Evolutionary conservation across 2,797 vertebrate species (phyloP), one percentile per base, ranked within the genome.

Genomic region (Sciaenops ocellatus): DNA sequence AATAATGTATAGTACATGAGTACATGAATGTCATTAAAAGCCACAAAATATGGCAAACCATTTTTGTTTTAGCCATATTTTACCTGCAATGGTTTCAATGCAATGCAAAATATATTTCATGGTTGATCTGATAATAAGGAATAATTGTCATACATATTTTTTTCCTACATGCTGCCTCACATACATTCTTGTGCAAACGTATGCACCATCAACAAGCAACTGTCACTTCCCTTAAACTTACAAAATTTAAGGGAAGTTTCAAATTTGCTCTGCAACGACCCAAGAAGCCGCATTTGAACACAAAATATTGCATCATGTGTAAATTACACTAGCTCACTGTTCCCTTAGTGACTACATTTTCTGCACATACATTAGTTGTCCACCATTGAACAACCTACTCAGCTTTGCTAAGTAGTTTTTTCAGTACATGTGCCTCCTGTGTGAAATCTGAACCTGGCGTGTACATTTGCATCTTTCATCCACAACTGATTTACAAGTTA

Each of bases 401-500:
- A 57, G 51, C 52, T 4, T 67, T 78, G 65, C 66, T 48, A 18
- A 4, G 34, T 38, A 38, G 8, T 41, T 42, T 55, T 59, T 54
- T 34, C 51, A 47, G 6, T 22, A 5, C 28, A 76, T 22, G 48
- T 55, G 16, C 66, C 65, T 64, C 59, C 51, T 17, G 11, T 71
- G 65, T 69, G 61, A 78, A 87, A 88, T 86, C 80, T 75, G 70
- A 84, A 66, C 44, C 54, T 44, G 63, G 11, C 6, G 6, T 48
- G 20, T 20, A 65, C 57, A 90, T 94, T 94, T 95, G 88, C 90
- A 92, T 95, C 63, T 24, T 63, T 84, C 48, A 80, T 61, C 59
- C 71, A 61, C 38, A 84, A 82, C 63, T 85, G 64, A 93, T 94
- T 93, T 94, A 87, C 89, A 93, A 91, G 91, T 91, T 64, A 92